Evolutionary conservation across 2,797 vertebrate genomes (phyloP), one percentile per base, ranked within the genome.

Genomic region (Pipistrellus kuhlii): DNA sequence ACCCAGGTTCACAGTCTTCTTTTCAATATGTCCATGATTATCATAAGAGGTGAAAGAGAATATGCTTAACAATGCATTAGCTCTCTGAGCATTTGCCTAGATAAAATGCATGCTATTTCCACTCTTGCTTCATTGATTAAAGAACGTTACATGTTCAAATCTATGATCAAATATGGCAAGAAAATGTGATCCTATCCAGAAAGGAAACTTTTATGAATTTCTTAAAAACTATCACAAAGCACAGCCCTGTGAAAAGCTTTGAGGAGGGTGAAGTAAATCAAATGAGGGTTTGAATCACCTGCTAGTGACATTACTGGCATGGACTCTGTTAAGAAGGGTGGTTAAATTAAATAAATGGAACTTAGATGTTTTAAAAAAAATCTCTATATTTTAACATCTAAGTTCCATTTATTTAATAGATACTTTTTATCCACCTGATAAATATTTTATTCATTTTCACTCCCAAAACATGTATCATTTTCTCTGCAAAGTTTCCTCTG

Each of bases 401-500:
- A 82, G 53, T 95, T 62, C 0, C 15, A 44, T 93, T 90, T 86
- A 53, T 68, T 91, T 84, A 51, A 80, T 64, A 76, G 41, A 5
- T 1, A 5, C 44, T n/a, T 91, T 91, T 93, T 68, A 80, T 80
- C 8, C 0, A 68, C 9, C 8, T 88, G 35, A 84, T 81, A 3
- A 72, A 87, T 91, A 84, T 85, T 93, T 95, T 82, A 91, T 81
- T 87, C 7, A 88, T 76, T 92, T 85, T 69, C 12, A 66, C 5
- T 81, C 68, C 77, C 55, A 75, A 75, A 82, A 82, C 62, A 90
- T 35, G 23, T 75, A 87, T 59, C 5, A 32, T 23, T 93, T 87
- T 71, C 25, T 90, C 59, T 75, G 25, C 21, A 27, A 93, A 75
- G 38, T 85, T 51, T 78, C 38, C 13, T 9, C 20, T 75, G 51